Base-by-base conservation (phyloP, 2,797 vertebrate species). In the Microtus obscurus region DNA sequence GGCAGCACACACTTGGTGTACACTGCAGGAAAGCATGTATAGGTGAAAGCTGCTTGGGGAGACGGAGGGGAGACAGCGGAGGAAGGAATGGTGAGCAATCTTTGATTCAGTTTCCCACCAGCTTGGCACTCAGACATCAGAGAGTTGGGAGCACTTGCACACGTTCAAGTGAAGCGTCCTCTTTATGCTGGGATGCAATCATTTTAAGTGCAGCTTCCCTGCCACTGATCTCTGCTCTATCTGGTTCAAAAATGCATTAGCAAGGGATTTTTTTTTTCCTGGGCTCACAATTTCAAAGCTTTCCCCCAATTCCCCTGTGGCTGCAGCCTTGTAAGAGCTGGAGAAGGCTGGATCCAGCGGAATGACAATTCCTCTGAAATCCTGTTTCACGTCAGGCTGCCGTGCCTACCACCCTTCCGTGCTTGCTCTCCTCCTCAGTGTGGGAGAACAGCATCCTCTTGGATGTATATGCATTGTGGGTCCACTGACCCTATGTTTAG, bases 181-280 rank as follows among this genome's bases (percentile, higher is more conserved):
- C n/a, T 95, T 97, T 82, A 92, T 0, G 17, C 43, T 89, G 76
- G 67, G 96, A 96, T 90, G 86, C 89, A 69, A 53, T 93, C 87
- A 71, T 76, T 96, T 92, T 96, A 96, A 94, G 89, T 87, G 61
- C 56, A 92, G 83, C 90, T 87, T 92, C 91, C 67, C 43, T 85
- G 83, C 79, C 93, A 95, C 91, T 96, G 96, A 97, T 96, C 95
- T 96, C 61, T 34, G 87, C 78, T 95, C 79, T 80, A 83, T 16
- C 31, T 97, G 93, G 71, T 88, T 45, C 5, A 89, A 48, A 69
- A 97, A 97, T 76, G 91, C 93, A 97, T 97, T 91, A 96, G 93
- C 63, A 89, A 93, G 89, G 69, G 91, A 92, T 93, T 96, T 96
- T 76, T 67, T n/a, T 79, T 69, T 63, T 48, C 43, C 83, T 63